phyloP scores from a whole-genome alignment of 2,797 vertebrate species.

The Kryptolebias ocellatus region DNA sequence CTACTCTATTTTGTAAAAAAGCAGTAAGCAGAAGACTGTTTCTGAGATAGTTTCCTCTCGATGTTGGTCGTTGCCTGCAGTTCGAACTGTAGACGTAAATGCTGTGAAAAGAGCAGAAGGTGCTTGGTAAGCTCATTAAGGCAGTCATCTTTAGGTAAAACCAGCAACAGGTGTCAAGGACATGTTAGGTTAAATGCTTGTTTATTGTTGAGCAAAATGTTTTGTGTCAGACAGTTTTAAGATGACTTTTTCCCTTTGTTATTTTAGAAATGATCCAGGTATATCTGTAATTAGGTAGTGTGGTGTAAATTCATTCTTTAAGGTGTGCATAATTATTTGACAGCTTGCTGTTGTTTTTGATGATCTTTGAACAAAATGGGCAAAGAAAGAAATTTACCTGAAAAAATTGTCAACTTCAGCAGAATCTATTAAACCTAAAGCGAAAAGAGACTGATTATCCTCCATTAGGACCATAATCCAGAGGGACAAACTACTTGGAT shows the following conservation, averaged over 20 bases:
- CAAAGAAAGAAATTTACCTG: background rate
- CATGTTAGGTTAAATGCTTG: slow-evolving; percentile 11
- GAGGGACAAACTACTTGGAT: slow-evolving; percentile 1
- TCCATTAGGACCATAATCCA: background rate
- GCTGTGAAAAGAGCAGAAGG: slow-evolving; percentile 61
- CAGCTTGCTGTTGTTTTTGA: background rate
- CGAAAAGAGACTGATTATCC: background rate
- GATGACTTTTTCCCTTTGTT: background rate
- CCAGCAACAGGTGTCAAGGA: slow-evolving; percentile 35
- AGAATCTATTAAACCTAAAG: background rate
- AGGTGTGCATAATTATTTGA: background rate
- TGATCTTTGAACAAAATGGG: background rate
- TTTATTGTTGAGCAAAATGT: background rate
- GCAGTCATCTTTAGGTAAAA: slow-evolving; percentile 43
- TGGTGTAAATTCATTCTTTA: no score
- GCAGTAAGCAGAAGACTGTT: slow-evolving; percentile 6
- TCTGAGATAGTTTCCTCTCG: slow-evolving; percentile 12
- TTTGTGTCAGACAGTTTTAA: slow-evolving; percentile 5
- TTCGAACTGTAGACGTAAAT: slow-evolving; percentile 26
- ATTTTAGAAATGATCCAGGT: slow-evolving; percentile 10
- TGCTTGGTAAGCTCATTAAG: slow-evolving; percentile 56
- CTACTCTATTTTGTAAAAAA: slow-evolving; percentile 18
- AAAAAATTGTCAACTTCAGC: background rate
- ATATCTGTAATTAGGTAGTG: background rate
- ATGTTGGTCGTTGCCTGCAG: slow-evolving; percentile 24